Evolutionary conservation across 2,797 vertebrate species (phyloP).

Genomic region (Tadarida brasiliensis): DNA sequence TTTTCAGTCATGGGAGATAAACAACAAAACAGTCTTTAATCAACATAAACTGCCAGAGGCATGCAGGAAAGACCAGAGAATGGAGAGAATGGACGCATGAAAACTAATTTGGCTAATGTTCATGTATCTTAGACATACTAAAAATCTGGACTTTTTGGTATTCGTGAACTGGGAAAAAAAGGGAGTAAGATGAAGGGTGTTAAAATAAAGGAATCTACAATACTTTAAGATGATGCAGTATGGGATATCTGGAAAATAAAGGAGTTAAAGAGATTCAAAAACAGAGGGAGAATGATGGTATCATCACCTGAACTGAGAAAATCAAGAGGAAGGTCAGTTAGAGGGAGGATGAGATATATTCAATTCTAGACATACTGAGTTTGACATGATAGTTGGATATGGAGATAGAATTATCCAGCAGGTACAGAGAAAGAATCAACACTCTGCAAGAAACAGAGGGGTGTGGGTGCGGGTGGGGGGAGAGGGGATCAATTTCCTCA

Average conservation of each 20-base stretch:
- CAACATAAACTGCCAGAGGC: not conserved
- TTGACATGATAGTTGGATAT: not conserved
- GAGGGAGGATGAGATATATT: not conserved
- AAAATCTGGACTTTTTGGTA: not conserved
- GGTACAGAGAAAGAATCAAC: not conserved
- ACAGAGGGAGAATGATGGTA: not conserved
- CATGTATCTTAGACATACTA: not conserved
- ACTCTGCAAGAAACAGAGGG: not conserved
- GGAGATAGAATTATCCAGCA: not conserved
- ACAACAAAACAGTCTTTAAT: not conserved
- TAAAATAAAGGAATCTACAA: not conserved
- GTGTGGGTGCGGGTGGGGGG: not conserved
- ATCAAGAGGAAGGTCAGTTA: not conserved
- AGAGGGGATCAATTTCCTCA: not conserved
- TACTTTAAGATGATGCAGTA: not conserved
- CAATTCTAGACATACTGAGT: not conserved
- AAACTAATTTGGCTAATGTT: not conserved
- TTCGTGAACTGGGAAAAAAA: slow-evolving; percentile 31
- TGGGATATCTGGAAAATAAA: not conserved
- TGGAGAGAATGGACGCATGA: not conserved
- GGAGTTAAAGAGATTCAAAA: not conserved
- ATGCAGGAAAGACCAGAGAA: not conserved
- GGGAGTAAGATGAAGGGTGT: not conserved
- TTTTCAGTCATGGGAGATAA: not conserved
- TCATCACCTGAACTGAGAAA: not conserved